Evolutionary conservation across 92 coral and sea anemone genomes (phyloP), one percentile per base, ranked within the genome.

Genomic region (Micromussa lordhowensis): DNA sequence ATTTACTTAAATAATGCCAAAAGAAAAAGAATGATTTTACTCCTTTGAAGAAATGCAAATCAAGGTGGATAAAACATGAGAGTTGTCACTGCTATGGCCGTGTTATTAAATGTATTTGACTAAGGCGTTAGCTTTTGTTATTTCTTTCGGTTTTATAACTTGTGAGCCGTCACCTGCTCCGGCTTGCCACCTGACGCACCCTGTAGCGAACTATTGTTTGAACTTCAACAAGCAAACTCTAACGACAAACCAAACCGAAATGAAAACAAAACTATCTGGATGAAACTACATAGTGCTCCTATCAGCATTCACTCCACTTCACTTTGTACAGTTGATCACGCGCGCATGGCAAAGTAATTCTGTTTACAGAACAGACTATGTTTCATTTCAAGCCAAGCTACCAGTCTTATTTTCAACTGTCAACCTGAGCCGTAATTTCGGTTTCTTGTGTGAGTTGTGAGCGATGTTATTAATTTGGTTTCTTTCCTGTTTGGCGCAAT

Each of bases 161-260:
- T 26, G 71, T 66, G 10, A 13, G 48, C 58, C 54, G 75, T 57
- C 89, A 86, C 75, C 76, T 86, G 88, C 12, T 14, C 15, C 12
- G 17, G 13, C 55, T 0, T 38, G 15, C 81, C 88, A 84, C 72
- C 81, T 38, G 88, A 84, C 44, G 68, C 82, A 16, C 73, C 83
- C 51, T 34, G 53, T 51, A 58, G 83, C 28, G 83, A 16, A 30
- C 22, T 77, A 77, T 86, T 86, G 89, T 86, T 86, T 77, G 77
- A 77, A 86, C 74, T 86, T 76, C 82, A 86, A 76, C 57, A 77
- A 86, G 83, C 89, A 86, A 85, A 77, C 89, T 86, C 66, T 66
- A 61, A 48, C 83, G 68, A 35, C 64, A 86, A 29, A 35, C 82
- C 83, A 85, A 54, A 85, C 82, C 49, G 34, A 77, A 86, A 78